phyloP scores from a whole-genome alignment of 2,113 vertebrate species.

The Chlorodrepanis virens region DNA sequence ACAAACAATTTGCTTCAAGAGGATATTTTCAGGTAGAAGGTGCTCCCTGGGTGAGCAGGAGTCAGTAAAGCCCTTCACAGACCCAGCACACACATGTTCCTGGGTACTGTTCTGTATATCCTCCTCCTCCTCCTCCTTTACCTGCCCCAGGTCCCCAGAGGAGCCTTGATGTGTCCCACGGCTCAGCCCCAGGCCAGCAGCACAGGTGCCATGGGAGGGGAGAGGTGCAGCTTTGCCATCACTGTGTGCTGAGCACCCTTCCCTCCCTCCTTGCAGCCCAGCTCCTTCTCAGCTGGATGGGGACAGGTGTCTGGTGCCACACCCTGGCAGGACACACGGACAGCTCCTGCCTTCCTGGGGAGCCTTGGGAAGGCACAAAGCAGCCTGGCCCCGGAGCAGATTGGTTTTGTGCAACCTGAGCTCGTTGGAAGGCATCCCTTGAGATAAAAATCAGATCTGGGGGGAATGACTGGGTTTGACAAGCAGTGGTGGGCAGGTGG shows the following conservation, averaged over 20 bases:
- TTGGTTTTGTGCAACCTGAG: background rate
- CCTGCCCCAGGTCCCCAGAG: background rate
- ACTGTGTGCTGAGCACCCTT: background rate
- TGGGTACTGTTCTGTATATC: background rate
- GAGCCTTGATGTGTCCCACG: background rate
- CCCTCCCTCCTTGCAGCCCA: background rate
- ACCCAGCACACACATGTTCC: background rate
- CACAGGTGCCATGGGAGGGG: background rate
- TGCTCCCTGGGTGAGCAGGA: background rate
- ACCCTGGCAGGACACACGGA: background rate
- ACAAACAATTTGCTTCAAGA: background rate
- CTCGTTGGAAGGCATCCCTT: background rate
- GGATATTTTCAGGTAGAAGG: background rate
- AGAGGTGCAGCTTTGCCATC: background rate
- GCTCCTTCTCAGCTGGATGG: background rate
- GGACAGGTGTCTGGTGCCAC: background rate
- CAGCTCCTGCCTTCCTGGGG: background rate
- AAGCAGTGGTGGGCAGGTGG: accelerated
- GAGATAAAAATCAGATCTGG: background rate
- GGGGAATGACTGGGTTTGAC: no score
- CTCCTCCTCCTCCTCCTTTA: background rate
- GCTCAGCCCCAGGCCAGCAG: background rate
- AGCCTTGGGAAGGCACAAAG: background rate
- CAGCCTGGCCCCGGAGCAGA: background rate
- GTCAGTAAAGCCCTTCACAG: background rate